phyloP scores from a whole-genome alignment of 1,140 invertebrate species.

The Drosophila rufa region DNA sequence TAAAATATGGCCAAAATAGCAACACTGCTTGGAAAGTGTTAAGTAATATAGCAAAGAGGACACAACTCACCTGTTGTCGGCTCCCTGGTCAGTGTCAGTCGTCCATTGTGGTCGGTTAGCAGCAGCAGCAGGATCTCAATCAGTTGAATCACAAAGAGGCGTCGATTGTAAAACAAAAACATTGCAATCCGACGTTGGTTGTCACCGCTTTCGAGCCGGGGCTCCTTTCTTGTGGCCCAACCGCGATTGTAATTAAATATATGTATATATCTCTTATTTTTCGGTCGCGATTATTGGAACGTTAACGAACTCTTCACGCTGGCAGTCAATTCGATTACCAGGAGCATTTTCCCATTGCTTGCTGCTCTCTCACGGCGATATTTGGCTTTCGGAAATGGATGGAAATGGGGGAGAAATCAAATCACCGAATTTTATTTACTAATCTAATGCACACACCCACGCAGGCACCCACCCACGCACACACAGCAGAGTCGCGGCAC shows the following conservation, averaged over 20 bases:
- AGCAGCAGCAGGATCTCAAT: constrained; percentile 77
- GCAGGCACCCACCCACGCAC: neutral
- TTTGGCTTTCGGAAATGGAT: constrained; percentile 27
- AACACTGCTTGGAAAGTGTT: neutral
- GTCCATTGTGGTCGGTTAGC: constrained; percentile 73
- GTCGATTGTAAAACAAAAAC: constrained; percentile 80
- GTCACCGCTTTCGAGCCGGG: constrained; percentile 27
- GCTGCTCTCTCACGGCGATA: constrained; percentile 14
- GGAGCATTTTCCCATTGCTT: constrained; percentile 45
- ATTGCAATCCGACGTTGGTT: constrained; percentile 72
- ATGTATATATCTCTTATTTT: constrained; percentile 8
- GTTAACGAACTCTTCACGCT: constrained; percentile 35
- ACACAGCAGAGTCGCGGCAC: neutral
- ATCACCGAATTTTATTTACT: constrained; percentile 55
- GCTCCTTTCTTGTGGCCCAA: constrained; percentile 23
- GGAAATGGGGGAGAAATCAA: constrained; percentile 46
- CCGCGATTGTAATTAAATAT: constrained; percentile 24
- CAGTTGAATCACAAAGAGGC: constrained; percentile 68
- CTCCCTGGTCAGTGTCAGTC: constrained; percentile 71
- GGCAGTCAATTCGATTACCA: constrained; percentile 30
- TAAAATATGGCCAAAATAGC: neutral
- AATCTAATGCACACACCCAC: constrained; percentile 36
- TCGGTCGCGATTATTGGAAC: constrained; percentile 20
- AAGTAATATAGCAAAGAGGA: neutral
- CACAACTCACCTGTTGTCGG: constrained; percentile 73